Evolutionary conservation across 2,113 vertebrate species (phyloP).

Genomic region (Fulica atra): DNA sequence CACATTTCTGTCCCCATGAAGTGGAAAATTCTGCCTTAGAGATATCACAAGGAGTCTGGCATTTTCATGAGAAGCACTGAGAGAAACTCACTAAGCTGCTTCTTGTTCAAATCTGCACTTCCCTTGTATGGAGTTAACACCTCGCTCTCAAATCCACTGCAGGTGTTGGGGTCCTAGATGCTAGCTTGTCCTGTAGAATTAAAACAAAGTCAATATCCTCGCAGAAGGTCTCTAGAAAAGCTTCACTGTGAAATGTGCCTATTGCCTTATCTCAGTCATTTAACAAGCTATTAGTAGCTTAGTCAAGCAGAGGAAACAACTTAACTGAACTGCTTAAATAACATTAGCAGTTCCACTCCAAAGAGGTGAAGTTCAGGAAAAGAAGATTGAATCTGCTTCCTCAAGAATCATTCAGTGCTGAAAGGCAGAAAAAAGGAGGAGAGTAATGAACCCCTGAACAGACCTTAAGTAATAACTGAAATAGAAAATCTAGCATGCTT

Average conservation of each 20-base stretch:
- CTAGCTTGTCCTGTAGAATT: neutral
- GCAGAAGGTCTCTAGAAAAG: neutral
- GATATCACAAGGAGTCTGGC: neutral
- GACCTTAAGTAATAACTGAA: neutral
- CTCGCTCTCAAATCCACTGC: neutral
- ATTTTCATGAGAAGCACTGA: neutral
- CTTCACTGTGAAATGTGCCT: neutral
- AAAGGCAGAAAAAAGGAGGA: neutral
- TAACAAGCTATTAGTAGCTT: conserved; percentile 9
- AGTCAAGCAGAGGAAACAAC: conserved; percentile 3
- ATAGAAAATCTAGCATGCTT: neutral
- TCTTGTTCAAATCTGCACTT: neutral
- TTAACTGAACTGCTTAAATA: neutral
- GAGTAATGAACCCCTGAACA: neutral
- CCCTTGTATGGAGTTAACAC: neutral
- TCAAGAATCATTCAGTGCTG: neutral
- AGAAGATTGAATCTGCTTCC: neutral
- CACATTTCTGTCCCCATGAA: no score
- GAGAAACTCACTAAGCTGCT: neutral
- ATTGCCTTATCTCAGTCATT: neutral
- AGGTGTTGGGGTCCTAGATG: neutral
- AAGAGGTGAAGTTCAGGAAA: neutral
- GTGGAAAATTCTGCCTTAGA: no score
- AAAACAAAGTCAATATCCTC: neutral
- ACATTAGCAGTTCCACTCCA: neutral